Percentiles rank a stretch among this genome's conserved stretches.
Conservation (phyloP, 2,888 invertebrate species). For the Xanthia icteritia region DNA sequence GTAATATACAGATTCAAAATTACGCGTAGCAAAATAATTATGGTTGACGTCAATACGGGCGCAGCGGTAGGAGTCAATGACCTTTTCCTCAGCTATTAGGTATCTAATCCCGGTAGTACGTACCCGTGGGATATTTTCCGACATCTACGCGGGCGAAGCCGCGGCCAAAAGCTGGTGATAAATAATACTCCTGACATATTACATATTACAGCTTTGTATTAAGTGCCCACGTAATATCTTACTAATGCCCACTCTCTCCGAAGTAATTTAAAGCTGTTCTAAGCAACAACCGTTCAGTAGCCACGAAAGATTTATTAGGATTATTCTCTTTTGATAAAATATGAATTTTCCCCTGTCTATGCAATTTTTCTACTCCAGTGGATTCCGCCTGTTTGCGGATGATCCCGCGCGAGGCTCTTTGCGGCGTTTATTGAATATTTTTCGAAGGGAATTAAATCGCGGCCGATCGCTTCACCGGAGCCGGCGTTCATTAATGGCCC, state of each 20-base stretch:
- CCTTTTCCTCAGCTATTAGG: no score
- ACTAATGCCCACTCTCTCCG: slow-evolving; percentile 33
- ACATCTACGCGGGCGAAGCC: no score
- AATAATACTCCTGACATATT: slow-evolving; percentile 3
- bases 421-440: slow-evolving; percentile 87
- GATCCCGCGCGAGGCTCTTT: slow-evolving; percentile 75
- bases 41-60: no score
- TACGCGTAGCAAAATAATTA: no score
- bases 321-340: slow-evolving; percentile 68
- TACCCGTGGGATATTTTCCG: no score
- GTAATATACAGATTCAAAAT: no score
- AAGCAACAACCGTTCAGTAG: slow-evolving; percentile 56
- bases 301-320: slow-evolving; percentile 63
- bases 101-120: no score
- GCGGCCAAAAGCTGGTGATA: neutral
- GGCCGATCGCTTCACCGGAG: slow-evolving; percentile 81
- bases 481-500: slow-evolving; percentile 84
- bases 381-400: slow-evolving; percentile 77
- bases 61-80: no score
- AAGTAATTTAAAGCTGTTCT: slow-evolving; percentile 55
- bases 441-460: slow-evolving; percentile 86
- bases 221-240: slow-evolving; percentile 19
- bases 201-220: slow-evolving; percentile 16
- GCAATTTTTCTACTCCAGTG: slow-evolving; percentile 79
- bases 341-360: slow-evolving; percentile 68